Evolutionary conservation across 2,888 invertebrate species (phyloP), one percentile per base, ranked within the genome.

Genomic region (Sarcophaga caerulescens): DNA sequence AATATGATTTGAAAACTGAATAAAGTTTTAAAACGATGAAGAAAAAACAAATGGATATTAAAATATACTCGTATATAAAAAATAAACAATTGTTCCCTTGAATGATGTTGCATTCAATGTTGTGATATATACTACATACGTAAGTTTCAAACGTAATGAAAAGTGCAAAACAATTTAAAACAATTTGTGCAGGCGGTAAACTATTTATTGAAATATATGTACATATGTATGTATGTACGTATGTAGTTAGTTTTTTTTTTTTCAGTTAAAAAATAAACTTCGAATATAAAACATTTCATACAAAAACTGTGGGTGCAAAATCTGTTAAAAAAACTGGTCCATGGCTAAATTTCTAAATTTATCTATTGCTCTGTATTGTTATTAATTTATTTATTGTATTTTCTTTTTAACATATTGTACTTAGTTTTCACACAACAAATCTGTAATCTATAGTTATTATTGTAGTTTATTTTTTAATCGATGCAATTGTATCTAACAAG

Each of bases 241-340:
- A n/a, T 4, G 19, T 75, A 11, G 17, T 65, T 74, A n/a, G n/a
- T 2, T 35, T 35, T 35, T 35, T 35, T 35, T 35, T 35, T 10
- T 35, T 2, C 35, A 35, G 8, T 35, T 10, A 35, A 57, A 25
- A 69, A n/a, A 35, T 12, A 35, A 57, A 71, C 19, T 52, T 12
- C 52, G 52, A 52, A 52, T 52, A 14, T 4, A 52, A 52, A 52
- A 71, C 35, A 73, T 73, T 60, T 25, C 45, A 59, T 73, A 71
- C 60, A 62, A 17, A 68, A 62, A 69, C 35, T 68, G 78, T 69
- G 74, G 84, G 65, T 90, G 88, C 90, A 47, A 68, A 68, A 81
- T 73, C 14, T 62, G 73, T 66, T 88, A 84, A 71, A 87, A 90
- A 87, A 91, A 90, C 90, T 89, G 89, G 90, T 90, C 90, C 89